A percentile compares a stretch with the other conserved stretches of the same genome.
These are phyloP conservation scores for Pipa parva DNA, from an alignment of 2,113 vertebrate species.

Conservation along the genomic window DNA sequence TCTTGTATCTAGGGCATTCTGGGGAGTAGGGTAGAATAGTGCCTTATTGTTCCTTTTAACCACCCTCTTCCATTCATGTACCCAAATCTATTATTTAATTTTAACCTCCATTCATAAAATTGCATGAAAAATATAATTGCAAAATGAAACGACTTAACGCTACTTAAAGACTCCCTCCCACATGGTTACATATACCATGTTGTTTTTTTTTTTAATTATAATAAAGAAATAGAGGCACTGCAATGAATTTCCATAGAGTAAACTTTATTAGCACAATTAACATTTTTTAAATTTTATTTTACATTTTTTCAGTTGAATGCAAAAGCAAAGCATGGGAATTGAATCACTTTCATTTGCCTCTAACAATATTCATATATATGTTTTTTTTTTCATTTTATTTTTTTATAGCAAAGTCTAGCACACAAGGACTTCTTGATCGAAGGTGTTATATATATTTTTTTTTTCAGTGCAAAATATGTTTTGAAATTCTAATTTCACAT, in stretches of 20 bases:
- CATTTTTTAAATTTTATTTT: slow-evolving; percentile 11
- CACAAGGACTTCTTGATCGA: slow-evolving; percentile 18
- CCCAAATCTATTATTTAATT: no score
- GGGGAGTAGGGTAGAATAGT: no score
- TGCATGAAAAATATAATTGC: no score
- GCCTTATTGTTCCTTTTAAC: no score
- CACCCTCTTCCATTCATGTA: no score
- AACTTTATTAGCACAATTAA: slow-evolving; percentile 43
- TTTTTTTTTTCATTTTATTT: slow-evolving; percentile 1
- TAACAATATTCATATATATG: slow-evolving; percentile 34
- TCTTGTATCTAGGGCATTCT: no score
- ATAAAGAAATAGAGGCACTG: slow-evolving; percentile 37
- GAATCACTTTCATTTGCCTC: slow-evolving; percentile 13
- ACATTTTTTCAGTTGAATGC: slow-evolving; percentile 9
- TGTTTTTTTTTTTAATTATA: no score
- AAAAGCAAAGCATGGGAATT: slow-evolving; percentile 36
- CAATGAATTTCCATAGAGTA: slow-evolving; percentile 19
- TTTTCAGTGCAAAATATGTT: slow-evolving; percentile 31
- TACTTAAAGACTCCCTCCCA: no score
- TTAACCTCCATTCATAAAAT: no score
- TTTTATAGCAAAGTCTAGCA: slow-evolving; percentile 33
- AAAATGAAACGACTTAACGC: no score
- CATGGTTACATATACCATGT: no score
- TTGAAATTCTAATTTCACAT: slow-evolving; percentile 25
- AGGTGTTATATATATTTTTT: slow-evolving; percentile 8